A percentile compares a stretch with the other conserved stretches of the same genome.
Evolutionary conservation across 2,113 vertebrate genomes (phyloP).

Genomic region (Muntiacus muntjak): DNA sequence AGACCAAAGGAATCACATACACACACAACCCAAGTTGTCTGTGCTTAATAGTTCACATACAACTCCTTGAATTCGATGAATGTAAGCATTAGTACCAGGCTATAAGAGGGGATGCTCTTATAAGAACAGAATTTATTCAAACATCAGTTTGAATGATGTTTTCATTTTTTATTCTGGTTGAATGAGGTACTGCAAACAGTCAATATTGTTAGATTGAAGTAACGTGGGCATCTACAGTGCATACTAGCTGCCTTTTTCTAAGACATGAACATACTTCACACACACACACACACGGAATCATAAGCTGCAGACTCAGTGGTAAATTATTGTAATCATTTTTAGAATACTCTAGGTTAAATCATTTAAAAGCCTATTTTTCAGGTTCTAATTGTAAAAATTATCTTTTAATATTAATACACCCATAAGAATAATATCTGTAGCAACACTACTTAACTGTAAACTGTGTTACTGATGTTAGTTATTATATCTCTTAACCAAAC

Average conservation of each 20-base stretch:
- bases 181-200: not conserved
- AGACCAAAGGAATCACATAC: not conserved
- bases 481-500: not conserved
- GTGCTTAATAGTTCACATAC: not conserved
- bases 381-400: not conserved
- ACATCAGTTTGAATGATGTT: not conserved
- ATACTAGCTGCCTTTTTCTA: not conserved
- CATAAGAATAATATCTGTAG: not conserved
- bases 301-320: not conserved
- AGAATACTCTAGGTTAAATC: not conserved
- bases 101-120: not conserved
- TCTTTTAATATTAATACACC: not conserved
- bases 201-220: not conserved
- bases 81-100: not conserved
- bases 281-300: not conserved
- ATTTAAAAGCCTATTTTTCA: not conserved
- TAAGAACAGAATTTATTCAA: not conserved
- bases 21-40: not conserved
- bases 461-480: not conserved
- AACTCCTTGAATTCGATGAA: not conserved
- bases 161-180: not conserved
- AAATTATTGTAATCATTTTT: constrained; percentile 16
- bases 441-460: not conserved
- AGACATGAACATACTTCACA: not conserved
- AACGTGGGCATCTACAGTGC: not conserved